Evolutionary conservation across 2,888 invertebrate species (phyloP), one percentile per base, ranked within the genome.

Genomic region (Arrhopalites spinosus): DNA sequence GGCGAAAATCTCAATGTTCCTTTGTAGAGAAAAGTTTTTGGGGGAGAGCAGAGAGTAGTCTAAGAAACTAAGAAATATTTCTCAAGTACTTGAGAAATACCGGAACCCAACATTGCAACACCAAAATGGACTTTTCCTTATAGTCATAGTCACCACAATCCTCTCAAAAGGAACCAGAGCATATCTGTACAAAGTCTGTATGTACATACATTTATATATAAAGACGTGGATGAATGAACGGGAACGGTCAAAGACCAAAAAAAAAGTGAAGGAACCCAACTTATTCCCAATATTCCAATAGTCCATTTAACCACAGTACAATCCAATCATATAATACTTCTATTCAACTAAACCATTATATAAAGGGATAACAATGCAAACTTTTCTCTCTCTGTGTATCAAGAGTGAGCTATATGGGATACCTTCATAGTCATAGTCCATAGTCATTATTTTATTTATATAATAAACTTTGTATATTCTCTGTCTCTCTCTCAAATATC

Each of bases 271-370:
- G 59, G 36, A 36, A 36, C 36, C 15, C 3, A n/a, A 20, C 7
- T 17, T 20, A 23, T 23, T 59, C 25, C 59, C 59, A 59, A 25
- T 59, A 59, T 23, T 27, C 27, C 59, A 59, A 59, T 59, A 59
- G 59, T 59, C 59, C 59, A 59, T 59, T 59, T 59, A 59, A 59
- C 59, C 59, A 59, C 17, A n/a, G 50, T 15, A 11, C 45, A 45
- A 15, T 45, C 45, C 15, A 50, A 50, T n/a, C n/a, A 15, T 50
- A 50, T n/a, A 50, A 50, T 50, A 17, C 50, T 17, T 13, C 3
- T 50, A 5, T 50, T 17, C 50, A 50, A 17, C 17, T 50, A 50
- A 50, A 50, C 7, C 36, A 36, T n/a, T n/a, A 45, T 15, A 45
- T 45, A 45, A 11, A 11, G 45, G 15, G 15, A n/a, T 50, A 50